phyloP scores from a whole-genome alignment of 1,140 invertebrate species.

The Magallana angulata region DNA sequence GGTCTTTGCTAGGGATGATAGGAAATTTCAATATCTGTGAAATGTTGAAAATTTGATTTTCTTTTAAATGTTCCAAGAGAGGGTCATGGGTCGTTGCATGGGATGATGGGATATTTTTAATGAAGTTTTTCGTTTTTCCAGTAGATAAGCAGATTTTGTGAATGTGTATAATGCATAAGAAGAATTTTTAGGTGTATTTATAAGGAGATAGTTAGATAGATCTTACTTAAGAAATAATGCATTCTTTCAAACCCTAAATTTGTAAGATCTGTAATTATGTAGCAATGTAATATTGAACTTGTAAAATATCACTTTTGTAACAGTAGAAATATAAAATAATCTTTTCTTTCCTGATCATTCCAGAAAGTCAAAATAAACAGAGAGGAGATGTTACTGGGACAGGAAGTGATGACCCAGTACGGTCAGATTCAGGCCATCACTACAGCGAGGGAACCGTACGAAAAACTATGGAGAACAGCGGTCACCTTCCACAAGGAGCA shows the following conservation, averaged over 20 bases:
- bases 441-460: conserved; percentile 89
- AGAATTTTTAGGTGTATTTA: too few species aligned
- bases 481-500: conserved; percentile 91
- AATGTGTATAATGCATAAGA: not conserved
- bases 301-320: too few species aligned
- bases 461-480: conserved; percentile 94
- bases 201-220: too few species aligned
- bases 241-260: too few species aligned
- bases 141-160: not conserved
- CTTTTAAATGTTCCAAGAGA: not conserved
- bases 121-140: not conserved
- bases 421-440: conserved; percentile 87
- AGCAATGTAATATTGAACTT: too few species aligned
- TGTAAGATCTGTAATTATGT: too few species aligned
- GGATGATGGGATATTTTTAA: too few species aligned
- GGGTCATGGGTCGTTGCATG: too few species aligned
- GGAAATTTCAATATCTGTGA: not conserved
- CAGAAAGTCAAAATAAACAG: conserved; percentile 80
- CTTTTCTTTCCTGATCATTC: not conserved
- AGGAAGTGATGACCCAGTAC: conserved; percentile 90
- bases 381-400: conserved; percentile 91
- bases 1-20: not conserved
- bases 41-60: not conserved
- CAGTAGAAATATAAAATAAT: too few species aligned
- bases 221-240: too few species aligned